Base-by-base conservation (phyloP, 2,888 invertebrate genomes). In the Imbricaverruca yamaguchii region DNA sequence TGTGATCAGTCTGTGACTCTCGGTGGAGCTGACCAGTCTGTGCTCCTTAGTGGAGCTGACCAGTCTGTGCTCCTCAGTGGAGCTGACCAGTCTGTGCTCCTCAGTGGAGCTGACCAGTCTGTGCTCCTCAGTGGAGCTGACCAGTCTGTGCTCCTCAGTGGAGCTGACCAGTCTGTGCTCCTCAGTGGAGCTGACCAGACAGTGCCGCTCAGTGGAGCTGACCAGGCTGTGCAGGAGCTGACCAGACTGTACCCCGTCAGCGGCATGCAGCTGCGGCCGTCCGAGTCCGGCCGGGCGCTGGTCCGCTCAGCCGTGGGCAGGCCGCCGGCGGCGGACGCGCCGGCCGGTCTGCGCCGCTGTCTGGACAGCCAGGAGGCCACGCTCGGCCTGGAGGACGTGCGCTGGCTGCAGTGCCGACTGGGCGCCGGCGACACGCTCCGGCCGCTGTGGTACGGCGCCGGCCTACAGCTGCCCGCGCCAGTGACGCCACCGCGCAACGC, bases 321-420 rank as follows among this genome's bases (percentile, higher is more conserved):
- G 18, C 15, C 23, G 12, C 69, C 74, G 39, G 15, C 11, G 53
- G 39, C 53, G 18, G 74, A 25, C 18, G 74, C 13, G 39, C 74
- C 74, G 18, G 74, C 4, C 39, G 53, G 2, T 0, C 18, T 74
- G 53, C 74, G 74, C 39, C 74, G 74, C 74, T 74, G 74, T 10
- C 74, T 74, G 74, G 53, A 18, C 39, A 10, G 8, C 23, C 18
- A n/a, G 8, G 74, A 39, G 6, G 53, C 39, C 53, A 3, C 18
- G 18, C 74, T 74, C 53, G 21, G 74, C 8, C 53, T 74, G 74
- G 18, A 74, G 74, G 74, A 39, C 23, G 74, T 53, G 8, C 74
- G 74, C 18, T 74, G 74, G 74, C 74, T 74, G 74, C 74, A 53
- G 39, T 7, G 6, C 53, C 74, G 74, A 23, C 74, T 74, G 74